Conservation (phyloP, 2,113 vertebrate genomes). For the Dryoscopus gambensis region DNA sequence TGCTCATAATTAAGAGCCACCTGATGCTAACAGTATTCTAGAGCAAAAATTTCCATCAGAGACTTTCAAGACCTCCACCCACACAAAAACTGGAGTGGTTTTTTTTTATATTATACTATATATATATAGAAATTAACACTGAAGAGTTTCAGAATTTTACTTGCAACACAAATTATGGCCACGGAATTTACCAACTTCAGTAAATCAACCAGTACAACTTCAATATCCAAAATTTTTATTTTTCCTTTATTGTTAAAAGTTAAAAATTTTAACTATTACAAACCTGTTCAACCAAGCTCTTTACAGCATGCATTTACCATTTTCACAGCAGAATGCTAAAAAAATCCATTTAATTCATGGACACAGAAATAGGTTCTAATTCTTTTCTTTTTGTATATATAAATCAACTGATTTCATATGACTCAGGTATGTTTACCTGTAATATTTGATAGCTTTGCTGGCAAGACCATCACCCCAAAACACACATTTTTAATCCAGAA, state of each 20-base stretch:
- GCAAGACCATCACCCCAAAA: background rate
- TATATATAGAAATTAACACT: background rate
- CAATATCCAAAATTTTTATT: background rate
- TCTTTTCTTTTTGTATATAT: background rate
- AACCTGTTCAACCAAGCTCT: background rate
- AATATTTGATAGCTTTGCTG: background rate
- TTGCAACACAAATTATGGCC: background rate
- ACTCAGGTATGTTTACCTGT: background rate
- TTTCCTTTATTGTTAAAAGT: background rate
- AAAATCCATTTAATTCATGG: background rate
- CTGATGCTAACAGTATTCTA: background rate
- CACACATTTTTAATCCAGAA: background rate
- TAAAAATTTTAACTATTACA: background rate
- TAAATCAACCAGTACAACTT: background rate
- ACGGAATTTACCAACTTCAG: background rate
- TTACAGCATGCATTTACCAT: background rate
- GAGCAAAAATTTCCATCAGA: background rate
- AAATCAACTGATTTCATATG: background rate
- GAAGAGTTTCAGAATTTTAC: background rate
- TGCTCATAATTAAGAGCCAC: background rate
- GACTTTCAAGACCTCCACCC: background rate
- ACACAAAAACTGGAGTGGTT: background rate
- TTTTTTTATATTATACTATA: background rate
- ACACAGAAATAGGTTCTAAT: background rate
- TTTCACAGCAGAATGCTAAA: background rate